These are phyloP conservation scores for Etheostoma perlongum DNA, from an alignment of 2,797 vertebrate species.

Conservation along the genomic window DNA sequence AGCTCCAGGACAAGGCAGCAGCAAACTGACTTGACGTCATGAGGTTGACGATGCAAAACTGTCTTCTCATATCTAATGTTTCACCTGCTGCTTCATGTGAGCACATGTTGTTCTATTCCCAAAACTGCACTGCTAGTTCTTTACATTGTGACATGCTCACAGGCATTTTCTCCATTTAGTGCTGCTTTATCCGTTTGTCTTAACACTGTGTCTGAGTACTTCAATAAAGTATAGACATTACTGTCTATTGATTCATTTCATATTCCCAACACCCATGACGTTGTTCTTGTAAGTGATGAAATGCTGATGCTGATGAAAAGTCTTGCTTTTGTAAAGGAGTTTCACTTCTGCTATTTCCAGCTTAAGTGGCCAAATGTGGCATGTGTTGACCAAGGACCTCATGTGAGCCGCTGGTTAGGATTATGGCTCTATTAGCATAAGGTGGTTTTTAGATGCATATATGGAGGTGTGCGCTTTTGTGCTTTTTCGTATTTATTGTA, in stretches of 20 bases:
- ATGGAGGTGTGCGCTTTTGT: no score
- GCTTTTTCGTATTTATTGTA: background rate
- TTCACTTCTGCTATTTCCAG: background rate
- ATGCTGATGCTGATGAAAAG: background rate
- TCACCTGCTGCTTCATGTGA: constrained; percentile 23
- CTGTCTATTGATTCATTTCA: background rate
- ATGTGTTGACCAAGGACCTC: no score
- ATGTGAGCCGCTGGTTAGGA: background rate
- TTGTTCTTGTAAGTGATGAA: constrained; percentile 1
- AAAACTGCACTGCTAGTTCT: background rate
- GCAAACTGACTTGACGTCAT: constrained; percentile 13
- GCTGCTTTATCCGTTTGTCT: constrained; percentile 1
- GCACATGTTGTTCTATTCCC: constrained; percentile 7
- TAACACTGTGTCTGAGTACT: background rate
- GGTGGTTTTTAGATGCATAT: background rate
- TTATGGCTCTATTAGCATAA: background rate
- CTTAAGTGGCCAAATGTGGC: background rate
- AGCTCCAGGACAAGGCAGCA: constrained; percentile 12
- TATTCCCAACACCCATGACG: background rate
- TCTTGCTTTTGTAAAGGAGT: background rate
- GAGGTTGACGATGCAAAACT: constrained; percentile 37
- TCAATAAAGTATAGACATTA: background rate
- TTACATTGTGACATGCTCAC: background rate
- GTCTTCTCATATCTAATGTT: constrained; percentile 5
- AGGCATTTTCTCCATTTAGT: background rate